These are phyloP conservation scores for Nothocercus julius DNA, from an alignment of 2,113 vertebrate genomes.

Conservation along the genomic window DNA sequence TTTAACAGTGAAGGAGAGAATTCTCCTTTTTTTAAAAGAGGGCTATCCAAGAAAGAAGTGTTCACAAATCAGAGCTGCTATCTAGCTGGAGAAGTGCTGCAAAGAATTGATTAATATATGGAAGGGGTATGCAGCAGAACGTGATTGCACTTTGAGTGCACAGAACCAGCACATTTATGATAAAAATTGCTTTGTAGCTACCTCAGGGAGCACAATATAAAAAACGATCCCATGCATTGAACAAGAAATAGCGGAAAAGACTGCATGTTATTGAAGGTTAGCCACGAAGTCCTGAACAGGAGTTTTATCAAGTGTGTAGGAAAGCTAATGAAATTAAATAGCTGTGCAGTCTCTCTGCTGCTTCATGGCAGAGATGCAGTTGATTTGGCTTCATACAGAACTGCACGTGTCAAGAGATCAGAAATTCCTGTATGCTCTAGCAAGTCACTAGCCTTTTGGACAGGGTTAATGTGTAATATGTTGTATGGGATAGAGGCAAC, in stretches of 20 bases:
- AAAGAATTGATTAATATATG: conserved; percentile 11
- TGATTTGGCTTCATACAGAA: neutral
- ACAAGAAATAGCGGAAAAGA: neutral
- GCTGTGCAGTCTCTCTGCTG: neutral
- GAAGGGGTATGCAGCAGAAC: neutral
- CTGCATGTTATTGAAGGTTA: neutral
- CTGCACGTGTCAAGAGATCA: neutral
- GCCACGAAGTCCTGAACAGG: neutral
- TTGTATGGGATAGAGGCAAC: neutral
- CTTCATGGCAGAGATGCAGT: neutral
- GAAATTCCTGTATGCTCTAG: neutral
- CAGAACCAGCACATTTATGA: neutral
- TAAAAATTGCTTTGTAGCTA: conserved; percentile 8
- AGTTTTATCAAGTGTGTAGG: neutral
- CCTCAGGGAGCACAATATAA: neutral
- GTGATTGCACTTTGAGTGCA: conserved; percentile 10
- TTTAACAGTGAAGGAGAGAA: neutral
- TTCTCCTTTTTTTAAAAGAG: neutral
- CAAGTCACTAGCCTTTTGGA: neutral
- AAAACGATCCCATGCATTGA: neutral
- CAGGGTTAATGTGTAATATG: neutral
- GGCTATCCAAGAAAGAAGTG: neutral
- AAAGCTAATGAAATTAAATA: neutral
- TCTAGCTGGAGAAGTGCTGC: neutral
- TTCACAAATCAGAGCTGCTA: conserved; percentile 10